Evolutionary conservation across 2,797 vertebrate genomes (phyloP).

Genomic region (Channa striata): DNA sequence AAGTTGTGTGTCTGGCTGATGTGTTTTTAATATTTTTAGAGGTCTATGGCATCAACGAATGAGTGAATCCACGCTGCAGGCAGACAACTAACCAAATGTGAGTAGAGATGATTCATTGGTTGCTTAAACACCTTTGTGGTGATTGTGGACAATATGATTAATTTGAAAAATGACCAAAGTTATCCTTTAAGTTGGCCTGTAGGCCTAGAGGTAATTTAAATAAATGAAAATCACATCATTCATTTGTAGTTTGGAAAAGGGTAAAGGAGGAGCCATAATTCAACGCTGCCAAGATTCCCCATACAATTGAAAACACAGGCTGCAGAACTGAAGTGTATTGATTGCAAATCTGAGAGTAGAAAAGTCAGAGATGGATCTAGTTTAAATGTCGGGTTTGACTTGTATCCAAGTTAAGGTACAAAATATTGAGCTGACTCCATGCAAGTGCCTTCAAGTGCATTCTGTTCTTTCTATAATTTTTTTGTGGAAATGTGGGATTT

Average conservation of each 20-base stretch:
- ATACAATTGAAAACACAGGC: neutral
- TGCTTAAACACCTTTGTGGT: too few relatives aligned
- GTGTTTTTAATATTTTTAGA: too few relatives aligned
- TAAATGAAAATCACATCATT: neutral
- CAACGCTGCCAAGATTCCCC: neutral
- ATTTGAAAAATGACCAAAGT: too few relatives aligned
- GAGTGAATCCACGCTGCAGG: too few relatives aligned
- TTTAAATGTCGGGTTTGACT: neutral
- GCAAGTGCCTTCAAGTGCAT: neutral
- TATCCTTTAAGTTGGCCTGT: neutral
- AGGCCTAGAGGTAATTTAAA: neutral
- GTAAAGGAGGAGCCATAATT: neutral
- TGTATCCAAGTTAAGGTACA: conserved; percentile 1
- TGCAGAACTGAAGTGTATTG: neutral
- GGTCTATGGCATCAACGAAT: too few relatives aligned
- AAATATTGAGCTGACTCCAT: neutral
- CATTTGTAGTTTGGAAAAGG: neutral
- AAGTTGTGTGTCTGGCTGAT: too few relatives aligned
- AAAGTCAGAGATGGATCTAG: neutral
- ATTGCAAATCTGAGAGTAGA: conserved; percentile 9
- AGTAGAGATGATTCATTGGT: too few relatives aligned
- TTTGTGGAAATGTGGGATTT: neutral
- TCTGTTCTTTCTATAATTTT: neutral
- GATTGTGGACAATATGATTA: too few relatives aligned
- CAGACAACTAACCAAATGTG: too few relatives aligned